Base-by-base conservation (phyloP, 2,888 invertebrate species). In the Synergus itoensis region DNA sequence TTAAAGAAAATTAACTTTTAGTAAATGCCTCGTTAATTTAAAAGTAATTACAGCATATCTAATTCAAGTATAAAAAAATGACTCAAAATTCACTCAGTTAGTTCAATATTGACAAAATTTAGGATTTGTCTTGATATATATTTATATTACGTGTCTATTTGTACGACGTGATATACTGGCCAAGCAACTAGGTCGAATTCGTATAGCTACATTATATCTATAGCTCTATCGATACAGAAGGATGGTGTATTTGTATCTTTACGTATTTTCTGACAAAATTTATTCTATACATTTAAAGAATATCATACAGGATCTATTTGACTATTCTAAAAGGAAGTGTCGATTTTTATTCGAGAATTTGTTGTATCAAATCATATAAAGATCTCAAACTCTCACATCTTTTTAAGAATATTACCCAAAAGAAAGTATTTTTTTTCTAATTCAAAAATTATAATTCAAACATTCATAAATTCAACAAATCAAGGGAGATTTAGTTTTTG, bases 221-320 rank as follows among this genome's bases (percentile, higher is more conserved):
- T 28, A 73, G 16, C 45, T 69, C 28, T 53, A 40, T 53, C 28
- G 36, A 53, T n/a, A 53, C 11, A 53, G n/a, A 36, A 73, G 40
- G 8, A 57, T 57, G 21, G 21, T 36, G 5, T 36, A 36, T 36
- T 45, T 21, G 48, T 53, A 14, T n/a, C 36, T 73, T 16, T 69
- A 53, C 36, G 28, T 53, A 48, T 69, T 69, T 69, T 16, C 53
- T 73, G 40, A 28, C 9, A 73, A 18, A 73, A 73, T 53, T 73
- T 73, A 73, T 73, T 73, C 53, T 53, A 73, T 53, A 53, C 73
- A 36, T 73, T 48, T 73, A 53, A 73, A 36, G 53, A 53, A 73
- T 36, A 36, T 57, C n/a, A 18, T 73, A 73, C 16, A 73, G 36
- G 11, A 53, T 40, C 16, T 48, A 48, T 69, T 28, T 36, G 48